Conservation (phyloP, 2,797 vertebrate species). For the Xiphorhynchus erythropygius region DNA sequence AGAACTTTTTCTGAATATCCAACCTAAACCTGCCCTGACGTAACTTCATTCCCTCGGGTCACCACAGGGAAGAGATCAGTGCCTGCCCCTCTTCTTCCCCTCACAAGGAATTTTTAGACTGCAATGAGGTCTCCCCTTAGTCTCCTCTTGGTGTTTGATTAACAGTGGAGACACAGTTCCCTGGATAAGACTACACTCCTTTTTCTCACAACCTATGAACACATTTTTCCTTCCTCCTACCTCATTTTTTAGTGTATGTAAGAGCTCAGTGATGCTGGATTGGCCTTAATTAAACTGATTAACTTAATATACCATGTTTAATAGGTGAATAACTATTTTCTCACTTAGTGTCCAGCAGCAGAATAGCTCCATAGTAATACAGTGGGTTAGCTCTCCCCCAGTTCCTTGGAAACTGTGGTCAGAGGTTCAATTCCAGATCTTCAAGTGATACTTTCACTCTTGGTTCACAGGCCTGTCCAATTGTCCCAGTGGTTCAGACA, state of each 20-base stretch:
- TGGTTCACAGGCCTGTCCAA: background rate
- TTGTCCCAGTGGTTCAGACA: background rate
- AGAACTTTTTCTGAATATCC: no score
- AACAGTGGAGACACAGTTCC: background rate
- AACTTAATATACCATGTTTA: background rate
- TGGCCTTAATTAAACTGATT: background rate
- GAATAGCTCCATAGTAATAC: background rate
- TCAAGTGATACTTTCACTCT: background rate
- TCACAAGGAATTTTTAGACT: no score
- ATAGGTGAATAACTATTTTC: background rate
- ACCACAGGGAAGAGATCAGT: no score
- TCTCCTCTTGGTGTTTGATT: background rate
- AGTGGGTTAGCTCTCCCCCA: background rate
- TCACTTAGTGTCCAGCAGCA: background rate
- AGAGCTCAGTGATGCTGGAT: background rate
- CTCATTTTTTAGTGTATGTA: background rate
- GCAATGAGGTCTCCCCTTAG: no score
- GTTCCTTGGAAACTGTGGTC: background rate
- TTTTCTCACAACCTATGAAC: background rate
- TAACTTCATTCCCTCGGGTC: no score
- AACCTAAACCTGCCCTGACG: no score
- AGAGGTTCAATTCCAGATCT: background rate
- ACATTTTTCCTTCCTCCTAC: background rate
- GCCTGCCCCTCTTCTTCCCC: no score
- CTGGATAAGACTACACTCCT: background rate